phyloP scores from a whole-genome alignment of 2,113 vertebrate genomes.

The Danionella cerebrum region DNA sequence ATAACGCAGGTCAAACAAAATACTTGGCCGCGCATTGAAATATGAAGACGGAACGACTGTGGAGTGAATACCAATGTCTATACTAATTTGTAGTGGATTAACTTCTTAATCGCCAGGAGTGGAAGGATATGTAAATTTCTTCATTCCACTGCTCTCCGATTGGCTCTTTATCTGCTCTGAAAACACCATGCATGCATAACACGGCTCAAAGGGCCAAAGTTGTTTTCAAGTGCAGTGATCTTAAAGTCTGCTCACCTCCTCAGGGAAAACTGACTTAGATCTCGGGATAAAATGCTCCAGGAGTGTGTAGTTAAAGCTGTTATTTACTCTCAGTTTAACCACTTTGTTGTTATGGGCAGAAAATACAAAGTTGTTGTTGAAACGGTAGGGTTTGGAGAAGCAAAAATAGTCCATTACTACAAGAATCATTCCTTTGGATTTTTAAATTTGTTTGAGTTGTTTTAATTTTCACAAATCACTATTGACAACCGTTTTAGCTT shows the following conservation, averaged over 20 bases:
- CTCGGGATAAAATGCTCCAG: not conserved
- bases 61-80: slow-evolving; percentile 58
- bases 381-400: no score
- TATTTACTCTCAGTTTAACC: no score
- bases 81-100: slow-evolving; percentile 61
- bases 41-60: slow-evolving; percentile 43
- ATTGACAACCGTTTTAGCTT: no score
- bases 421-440: no score
- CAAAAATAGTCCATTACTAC: no score
- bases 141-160: slow-evolving; percentile 56
- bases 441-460: no score
- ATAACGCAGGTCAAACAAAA: slow-evolving; percentile 59
- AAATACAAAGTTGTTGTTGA: no score
- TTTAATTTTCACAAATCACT: no score
- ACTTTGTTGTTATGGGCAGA: no score
- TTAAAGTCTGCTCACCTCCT: not conserved
- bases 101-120: slow-evolving; percentile 59
- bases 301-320: not conserved
- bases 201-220: slow-evolving; percentile 28
- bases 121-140: slow-evolving; percentile 57
- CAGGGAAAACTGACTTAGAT: not conserved
- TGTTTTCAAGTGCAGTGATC: slow-evolving; percentile 11
- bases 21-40: slow-evolving; percentile 39
- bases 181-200: slow-evolving; percentile 19
- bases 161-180: slow-evolving; percentile 49